Evolutionary conservation across 2,797 vertebrate genomes (phyloP), one percentile per base, ranked within the genome.

Genomic region (Microcaecilia unicolor): DNA sequence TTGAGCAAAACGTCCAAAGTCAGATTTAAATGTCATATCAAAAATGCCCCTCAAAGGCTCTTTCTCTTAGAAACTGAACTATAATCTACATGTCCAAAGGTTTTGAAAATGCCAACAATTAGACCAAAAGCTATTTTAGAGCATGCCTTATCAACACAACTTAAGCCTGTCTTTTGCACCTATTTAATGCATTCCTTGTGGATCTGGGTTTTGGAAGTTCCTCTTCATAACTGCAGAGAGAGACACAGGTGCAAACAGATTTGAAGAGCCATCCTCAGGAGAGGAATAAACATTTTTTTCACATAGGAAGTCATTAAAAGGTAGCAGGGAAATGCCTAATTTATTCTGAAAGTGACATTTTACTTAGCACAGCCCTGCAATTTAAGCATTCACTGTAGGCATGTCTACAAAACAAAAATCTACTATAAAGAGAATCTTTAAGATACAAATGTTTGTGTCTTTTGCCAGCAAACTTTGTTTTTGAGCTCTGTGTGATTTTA

Each of bases 261-360:
- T 58, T 61, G 41, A 41, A 55, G 31, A 61, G 25, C 7, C 30
- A 53, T 44, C 46, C 59, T 54, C 61, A 30, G 33, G 52, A 66
- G 72, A 52, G 27, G 22, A 40, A 42, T 42, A 48, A 52, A 44
- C 27, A 31, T 49, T 60, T 10, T 34, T n/a, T 52, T 71, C 54
- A 55, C 51, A 61, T 34, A 30, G 31, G 45, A 64, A 65, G 43
- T 25, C 58, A 63, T 71, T 54, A 63, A 55, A 62, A 34, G 50
- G 55, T 19, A 58, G 55, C 47, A 53, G 46, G n/a, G 52, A 64
- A 76, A 55, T 50, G 41, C 38, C 44, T 67, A 65, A 76, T 80
- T 75, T 80, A 77, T 75, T 73, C 63, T 67, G 62, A 70, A 69
- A 72, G 51, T 69, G 72, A 65, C 70, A 75, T 76, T 78, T 79